These are phyloP conservation scores for Conomelus anceps DNA, from an alignment of 2,888 invertebrate species.

Conservation along the genomic window DNA sequence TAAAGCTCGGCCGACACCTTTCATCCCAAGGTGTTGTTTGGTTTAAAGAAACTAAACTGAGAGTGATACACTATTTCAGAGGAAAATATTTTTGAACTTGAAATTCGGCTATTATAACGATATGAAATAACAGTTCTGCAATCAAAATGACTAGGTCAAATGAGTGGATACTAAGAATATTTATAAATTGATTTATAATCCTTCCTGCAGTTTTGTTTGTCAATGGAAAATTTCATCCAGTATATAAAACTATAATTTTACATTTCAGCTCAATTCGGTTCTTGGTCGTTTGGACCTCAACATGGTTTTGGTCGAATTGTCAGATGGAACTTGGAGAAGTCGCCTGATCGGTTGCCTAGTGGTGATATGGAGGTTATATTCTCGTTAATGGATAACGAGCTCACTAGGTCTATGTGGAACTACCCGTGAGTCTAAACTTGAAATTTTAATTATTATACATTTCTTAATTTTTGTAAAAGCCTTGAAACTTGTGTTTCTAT, in stretches of 20 bases:
- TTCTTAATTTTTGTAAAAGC: too few species aligned
- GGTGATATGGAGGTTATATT: slow-evolving; percentile 90
- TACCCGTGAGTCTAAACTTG: slow-evolving; percentile 59
- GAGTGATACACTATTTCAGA: too few species aligned
- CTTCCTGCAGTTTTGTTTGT: too few species aligned
- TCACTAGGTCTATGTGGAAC: slow-evolving; percentile 91
- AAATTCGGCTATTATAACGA: not conserved
- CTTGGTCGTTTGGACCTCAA: slow-evolving; percentile 91
- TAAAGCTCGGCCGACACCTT: too few species aligned
- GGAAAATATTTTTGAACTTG: too few species aligned
- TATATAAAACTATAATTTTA: not conserved
- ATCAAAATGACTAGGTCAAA: too few species aligned
- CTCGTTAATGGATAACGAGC: slow-evolving; percentile 86
- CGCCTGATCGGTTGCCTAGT: slow-evolving; percentile 79
- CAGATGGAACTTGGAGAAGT: slow-evolving; percentile 84
- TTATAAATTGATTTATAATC: too few species aligned
- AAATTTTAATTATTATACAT: not conserved
- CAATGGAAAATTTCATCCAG: not conserved
- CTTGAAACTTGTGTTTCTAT: too few species aligned
- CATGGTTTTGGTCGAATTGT: slow-evolving; percentile 93
- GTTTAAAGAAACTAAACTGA: too few species aligned
- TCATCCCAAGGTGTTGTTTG: too few species aligned
- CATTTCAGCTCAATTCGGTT: slow-evolving; percentile 83
- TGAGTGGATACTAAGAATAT: too few species aligned
- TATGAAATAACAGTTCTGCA: not conserved